Evolutionary conservation across 1,140 invertebrate genomes (phyloP).

Genomic region (Drosophila obscura): DNA sequence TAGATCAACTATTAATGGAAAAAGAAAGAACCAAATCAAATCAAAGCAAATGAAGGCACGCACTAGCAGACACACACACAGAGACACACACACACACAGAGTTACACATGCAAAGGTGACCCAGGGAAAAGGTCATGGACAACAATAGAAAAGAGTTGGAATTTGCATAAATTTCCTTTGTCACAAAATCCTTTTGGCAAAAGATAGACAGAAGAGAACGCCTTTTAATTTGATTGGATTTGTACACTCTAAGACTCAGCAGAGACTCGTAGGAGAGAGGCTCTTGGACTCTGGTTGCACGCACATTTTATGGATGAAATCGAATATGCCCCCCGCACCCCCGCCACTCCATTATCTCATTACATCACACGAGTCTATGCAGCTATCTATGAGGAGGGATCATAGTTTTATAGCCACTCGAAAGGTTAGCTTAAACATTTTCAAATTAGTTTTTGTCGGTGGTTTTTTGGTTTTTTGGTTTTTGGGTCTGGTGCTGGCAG

Average conservation of each 20-base stretch:
- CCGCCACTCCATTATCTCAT: slow-evolving; percentile 19
- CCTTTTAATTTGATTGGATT: slow-evolving; percentile 50
- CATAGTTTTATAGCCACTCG: slow-evolving; percentile 10
- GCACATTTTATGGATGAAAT: slow-evolving; percentile 5
- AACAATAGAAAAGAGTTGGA: slow-evolving; percentile 38
- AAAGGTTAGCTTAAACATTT: slow-evolving; percentile 25
- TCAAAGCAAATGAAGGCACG: slow-evolving; percentile 44
- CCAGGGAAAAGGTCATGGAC: slow-evolving; percentile 31
- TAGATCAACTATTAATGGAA: slow-evolving; percentile 79
- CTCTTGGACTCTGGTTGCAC: too few relatives aligned
- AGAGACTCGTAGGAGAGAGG: too few relatives aligned
- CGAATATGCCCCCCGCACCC: slow-evolving; percentile 25
- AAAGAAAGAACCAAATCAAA: slow-evolving; percentile 52
- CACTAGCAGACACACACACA: slow-evolving; percentile 18
- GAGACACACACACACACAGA: neutral
- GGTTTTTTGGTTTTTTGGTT: too few relatives aligned
- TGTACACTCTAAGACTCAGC: too few relatives aligned
- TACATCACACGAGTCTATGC: slow-evolving; percentile 27
- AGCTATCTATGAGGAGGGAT: neutral
- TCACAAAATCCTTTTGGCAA: neutral
- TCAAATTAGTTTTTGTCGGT: slow-evolving; percentile 37
- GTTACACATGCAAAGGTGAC: neutral
- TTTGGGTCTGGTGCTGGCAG: neutral
- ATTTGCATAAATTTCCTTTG: slow-evolving; percentile 47
- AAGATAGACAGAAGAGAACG: neutral